Conservation (phyloP, 1,140 invertebrate genomes). For the Caenorhabditis briggsae region DNA sequence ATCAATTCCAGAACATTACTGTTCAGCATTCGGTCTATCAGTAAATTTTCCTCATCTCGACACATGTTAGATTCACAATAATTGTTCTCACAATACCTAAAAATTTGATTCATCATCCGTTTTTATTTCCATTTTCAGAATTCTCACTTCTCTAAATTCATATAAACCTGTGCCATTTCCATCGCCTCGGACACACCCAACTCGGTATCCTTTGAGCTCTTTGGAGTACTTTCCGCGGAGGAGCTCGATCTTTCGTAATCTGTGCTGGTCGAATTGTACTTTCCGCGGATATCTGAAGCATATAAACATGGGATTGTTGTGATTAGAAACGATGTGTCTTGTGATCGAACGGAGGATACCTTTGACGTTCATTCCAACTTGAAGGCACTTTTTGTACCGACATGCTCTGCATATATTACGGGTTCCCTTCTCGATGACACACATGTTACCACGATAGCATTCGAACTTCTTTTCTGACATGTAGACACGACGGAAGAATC, state of each 20-base stretch:
- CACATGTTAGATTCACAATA: slow-evolving; percentile 40
- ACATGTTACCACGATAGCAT: slow-evolving; percentile 51
- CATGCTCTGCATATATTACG: slow-evolving; percentile 58
- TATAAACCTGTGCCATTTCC: slow-evolving; percentile 47
- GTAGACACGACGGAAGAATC: slow-evolving; percentile 37
- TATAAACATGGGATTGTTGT: slow-evolving; percentile 9
- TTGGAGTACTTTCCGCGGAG: slow-evolving; percentile 33
- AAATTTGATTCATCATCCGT: background rate
- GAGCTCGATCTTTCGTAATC: slow-evolving; percentile 31
- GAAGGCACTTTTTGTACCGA: slow-evolving; percentile 59
- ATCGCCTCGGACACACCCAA: slow-evolving; percentile 13
- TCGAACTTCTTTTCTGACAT: slow-evolving; percentile 44
- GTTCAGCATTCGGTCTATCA: background rate
- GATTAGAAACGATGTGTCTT: background rate
- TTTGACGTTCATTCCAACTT: slow-evolving; percentile 57
- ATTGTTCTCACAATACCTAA: slow-evolving; percentile 37
- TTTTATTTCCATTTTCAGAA: background rate
- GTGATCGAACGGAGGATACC: background rate
- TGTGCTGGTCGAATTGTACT: slow-evolving; percentile 4
- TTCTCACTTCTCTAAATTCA: slow-evolving; percentile 43
- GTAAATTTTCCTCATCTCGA: background rate
- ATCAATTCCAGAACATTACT: slow-evolving; percentile 30
- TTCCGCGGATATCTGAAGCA: slow-evolving; percentile 32
- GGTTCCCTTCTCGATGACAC: slow-evolving; percentile 57
- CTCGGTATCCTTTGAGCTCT: slow-evolving; percentile 25